Evolutionary conservation across 2,797 vertebrate species (phyloP), one percentile per base, ranked within the genome.

Genomic region (Hoplostethus mediterraneus): DNA sequence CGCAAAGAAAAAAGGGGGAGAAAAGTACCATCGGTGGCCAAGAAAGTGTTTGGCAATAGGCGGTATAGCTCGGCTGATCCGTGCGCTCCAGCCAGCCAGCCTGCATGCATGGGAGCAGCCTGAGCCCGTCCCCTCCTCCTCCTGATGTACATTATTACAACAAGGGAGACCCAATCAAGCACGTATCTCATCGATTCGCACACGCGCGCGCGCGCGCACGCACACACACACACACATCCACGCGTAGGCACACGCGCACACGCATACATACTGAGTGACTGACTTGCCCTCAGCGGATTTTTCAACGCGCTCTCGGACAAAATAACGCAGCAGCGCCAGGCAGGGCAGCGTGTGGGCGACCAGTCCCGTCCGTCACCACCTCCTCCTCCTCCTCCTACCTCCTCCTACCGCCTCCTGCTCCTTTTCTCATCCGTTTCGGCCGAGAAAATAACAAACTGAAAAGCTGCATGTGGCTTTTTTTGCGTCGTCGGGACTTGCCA

Each of bases 101-200:
- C 78, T 66, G 87, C 86, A 49, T 71, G 88, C 87, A 77, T 71
- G 75, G 90, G 93, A 92, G 92, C 95, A 94, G 91, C 87, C 89
- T 85, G 91, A 92, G 92, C 93, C 92, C 93, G 82, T 92, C 95
- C 93, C 92, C 93, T 93, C 71, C 84, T 87, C 91, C 84, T 93
- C 93, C 93, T 95, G 89, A 91, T 92, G 92, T 90, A 94, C 95
- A 94, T 95, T 94, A 93, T 94, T 95, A 94, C 95, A 94, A 94
- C 94, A 94, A 97, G 97, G 97, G 95, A 95, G 93, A 94, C 95
- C 90, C 96, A 97, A 97, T 97, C 97, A 96, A 97, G 94, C 95
- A 89, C 96, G 91, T 93, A 96, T 95, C 94, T 93, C 96, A 96
- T 97, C 96, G 96, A 98, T 97, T 93, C 93, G 71, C 79, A 65